These are phyloP conservation scores for Rhamnusium bicolor DNA, from an alignment of 2,888 invertebrate species.

Conservation along the genomic window DNA sequence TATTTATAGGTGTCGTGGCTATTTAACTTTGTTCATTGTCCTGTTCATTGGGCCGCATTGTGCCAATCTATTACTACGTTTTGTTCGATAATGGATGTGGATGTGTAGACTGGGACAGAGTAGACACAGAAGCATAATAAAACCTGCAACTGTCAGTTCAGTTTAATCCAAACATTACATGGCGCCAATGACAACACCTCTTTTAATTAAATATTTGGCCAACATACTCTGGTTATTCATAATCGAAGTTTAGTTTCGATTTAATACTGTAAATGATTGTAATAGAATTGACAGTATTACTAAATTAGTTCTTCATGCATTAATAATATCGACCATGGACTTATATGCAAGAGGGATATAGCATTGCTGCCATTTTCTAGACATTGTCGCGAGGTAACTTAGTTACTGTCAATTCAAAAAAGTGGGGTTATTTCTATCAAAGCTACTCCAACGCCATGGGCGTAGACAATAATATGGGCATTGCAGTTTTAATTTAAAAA, in stretches of 20 bases:
- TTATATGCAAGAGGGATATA: no score
- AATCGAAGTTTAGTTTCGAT: not conserved
- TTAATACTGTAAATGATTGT: not conserved
- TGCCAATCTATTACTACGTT: not conserved
- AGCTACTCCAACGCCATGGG: no score
- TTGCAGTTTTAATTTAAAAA: no score
- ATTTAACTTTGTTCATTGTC: not conserved
- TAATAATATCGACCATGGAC: no score
- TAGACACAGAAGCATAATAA: conserved; percentile 15
- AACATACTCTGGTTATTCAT: not conserved
- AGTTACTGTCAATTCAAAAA: no score
- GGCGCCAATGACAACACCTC: not conserved
- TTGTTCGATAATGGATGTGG: conserved; percentile 11
- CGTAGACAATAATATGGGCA: no score
- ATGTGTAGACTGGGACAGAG: not conserved
- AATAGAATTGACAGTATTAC: not conserved
- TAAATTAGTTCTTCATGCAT: not conserved
- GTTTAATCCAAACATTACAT: conserved; percentile 4
- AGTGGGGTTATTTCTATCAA: no score
- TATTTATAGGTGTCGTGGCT: not conserved
- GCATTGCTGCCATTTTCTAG: no score
- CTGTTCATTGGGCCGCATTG: not conserved
- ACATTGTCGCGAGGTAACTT: no score
- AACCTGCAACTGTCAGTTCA: conserved; percentile 15
- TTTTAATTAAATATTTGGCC: not conserved